phyloP scores from a whole-genome alignment of 1,140 invertebrate genomes.

The Pemphigus obesinymphae region DNA sequence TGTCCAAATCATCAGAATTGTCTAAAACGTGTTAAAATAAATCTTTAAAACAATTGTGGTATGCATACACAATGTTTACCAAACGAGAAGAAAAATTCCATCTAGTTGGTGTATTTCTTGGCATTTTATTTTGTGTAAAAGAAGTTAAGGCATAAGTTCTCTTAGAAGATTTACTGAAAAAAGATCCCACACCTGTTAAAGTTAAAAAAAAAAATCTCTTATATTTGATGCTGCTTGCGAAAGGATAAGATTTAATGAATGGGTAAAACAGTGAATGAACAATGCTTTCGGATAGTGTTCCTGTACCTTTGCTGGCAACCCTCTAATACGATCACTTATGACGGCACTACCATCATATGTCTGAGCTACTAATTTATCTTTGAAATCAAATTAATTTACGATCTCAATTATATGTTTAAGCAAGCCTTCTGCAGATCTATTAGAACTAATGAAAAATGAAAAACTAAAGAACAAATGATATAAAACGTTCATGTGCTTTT shows the following conservation, averaged over 20 bases:
- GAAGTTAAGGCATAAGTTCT: constrained; percentile 11
- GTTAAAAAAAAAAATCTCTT: constrained; percentile 37
- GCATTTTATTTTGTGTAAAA: constrained; percentile 16
- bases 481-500: no score
- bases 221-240: constrained; percentile 26
- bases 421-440: not conserved
- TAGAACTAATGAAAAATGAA: no score
- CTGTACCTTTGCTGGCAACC: constrained; percentile 33
- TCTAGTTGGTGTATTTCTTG: constrained; percentile 5
- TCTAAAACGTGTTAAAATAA: no score
- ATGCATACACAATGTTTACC: not conserved
- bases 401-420: constrained; percentile 1
- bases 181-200: constrained; percentile 38
- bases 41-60: no score
- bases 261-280: constrained; percentile 43
- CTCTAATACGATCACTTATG: constrained; percentile 26
- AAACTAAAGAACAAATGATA: no score
- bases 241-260: constrained; percentile 43
- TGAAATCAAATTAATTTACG: constrained; percentile 19
- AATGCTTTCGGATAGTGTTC: constrained; percentile 32
- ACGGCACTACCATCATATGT: constrained; percentile 38
- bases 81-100: constrained; percentile 27
- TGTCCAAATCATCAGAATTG: no score
- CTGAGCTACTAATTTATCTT: not conserved
- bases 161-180: constrained; percentile 44